Evolutionary conservation across 2,113 vertebrate genomes (phyloP).

Genomic region (Larimichthys crocea): DNA sequence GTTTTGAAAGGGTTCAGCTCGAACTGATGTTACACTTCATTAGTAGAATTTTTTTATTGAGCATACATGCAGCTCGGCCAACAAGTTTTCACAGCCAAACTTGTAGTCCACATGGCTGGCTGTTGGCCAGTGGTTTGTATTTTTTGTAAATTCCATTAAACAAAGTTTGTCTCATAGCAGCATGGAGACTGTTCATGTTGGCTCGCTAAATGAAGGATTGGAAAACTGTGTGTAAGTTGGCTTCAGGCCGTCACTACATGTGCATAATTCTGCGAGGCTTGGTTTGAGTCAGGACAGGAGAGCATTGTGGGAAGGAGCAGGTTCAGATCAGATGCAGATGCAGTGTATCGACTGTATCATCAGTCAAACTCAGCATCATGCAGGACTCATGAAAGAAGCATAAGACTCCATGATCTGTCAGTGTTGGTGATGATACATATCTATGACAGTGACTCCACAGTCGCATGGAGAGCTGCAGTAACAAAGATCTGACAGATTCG

Average conservation of each 20-base stretch:
- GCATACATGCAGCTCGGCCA: constrained; percentile 27
- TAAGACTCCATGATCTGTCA: constrained; percentile 18
- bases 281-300: constrained; percentile 37
- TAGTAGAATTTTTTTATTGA: constrained; percentile 48
- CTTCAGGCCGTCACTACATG: constrained; percentile 29
- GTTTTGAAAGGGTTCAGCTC: constrained; percentile 30
- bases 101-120: constrained; percentile 23
- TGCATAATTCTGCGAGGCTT: constrained; percentile 29
- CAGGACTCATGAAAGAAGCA: constrained; percentile 45
- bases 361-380: constrained; percentile 35
- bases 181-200: constrained; percentile 51
- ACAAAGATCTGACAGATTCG: constrained; percentile 60
- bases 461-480: constrained; percentile 23
- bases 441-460: constrained; percentile 19
- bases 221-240: constrained; percentile 57
- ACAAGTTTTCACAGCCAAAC: constrained; percentile 44
- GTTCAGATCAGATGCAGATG: constrained; percentile 52
- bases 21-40: constrained; percentile 38
- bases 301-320: constrained; percentile 49
- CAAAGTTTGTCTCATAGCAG: constrained; percentile 53
- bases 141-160: constrained; percentile 40
- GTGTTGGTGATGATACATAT: constrained; percentile 49
- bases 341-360: constrained; percentile 45
- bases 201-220: constrained; percentile 33
- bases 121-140: constrained; percentile 22